These are phyloP conservation scores for Amaurobius ferox DNA, from an alignment of 2,888 invertebrate species.

Conservation along the genomic window DNA sequence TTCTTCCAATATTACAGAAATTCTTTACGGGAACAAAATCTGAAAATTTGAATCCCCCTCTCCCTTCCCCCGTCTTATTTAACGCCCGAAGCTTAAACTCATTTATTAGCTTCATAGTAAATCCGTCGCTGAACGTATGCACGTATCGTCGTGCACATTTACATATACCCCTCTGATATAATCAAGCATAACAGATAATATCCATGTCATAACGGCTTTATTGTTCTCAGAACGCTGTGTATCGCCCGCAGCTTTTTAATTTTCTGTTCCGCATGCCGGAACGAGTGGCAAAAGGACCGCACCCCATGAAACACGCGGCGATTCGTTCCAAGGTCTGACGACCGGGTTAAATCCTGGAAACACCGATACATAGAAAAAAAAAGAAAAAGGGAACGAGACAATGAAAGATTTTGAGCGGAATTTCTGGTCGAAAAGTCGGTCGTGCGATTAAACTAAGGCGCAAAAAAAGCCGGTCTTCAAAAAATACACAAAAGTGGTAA, in stretches of 20 bases:
- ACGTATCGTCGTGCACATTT: background rate
- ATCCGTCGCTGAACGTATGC: too few species aligned
- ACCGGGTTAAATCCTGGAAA: background rate
- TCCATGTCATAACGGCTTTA: background rate
- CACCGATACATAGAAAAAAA: background rate
- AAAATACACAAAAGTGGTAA: background rate
- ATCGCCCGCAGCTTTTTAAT: background rate
- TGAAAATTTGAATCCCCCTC: too few species aligned
- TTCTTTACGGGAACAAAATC: too few species aligned
- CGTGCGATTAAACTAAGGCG: background rate
- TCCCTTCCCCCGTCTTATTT: too few species aligned
- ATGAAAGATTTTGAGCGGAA: background rate
- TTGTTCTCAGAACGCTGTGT: background rate
- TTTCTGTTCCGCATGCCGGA: conserved; percentile 1
- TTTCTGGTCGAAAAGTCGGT: background rate
- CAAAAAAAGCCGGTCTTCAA: background rate
- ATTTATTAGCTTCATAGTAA: too few species aligned
- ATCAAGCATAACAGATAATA: background rate
- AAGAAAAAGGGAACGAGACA: background rate
- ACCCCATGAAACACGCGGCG: background rate
- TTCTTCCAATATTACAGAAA: too few species aligned
- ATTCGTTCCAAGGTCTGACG: background rate
- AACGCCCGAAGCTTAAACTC: too few species aligned
- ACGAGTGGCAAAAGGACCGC: background rate
- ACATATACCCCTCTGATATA: too few species aligned